Evolutionary conservation across 2,888 invertebrate species (phyloP).

Genomic region (Drosophila atripex): DNA sequence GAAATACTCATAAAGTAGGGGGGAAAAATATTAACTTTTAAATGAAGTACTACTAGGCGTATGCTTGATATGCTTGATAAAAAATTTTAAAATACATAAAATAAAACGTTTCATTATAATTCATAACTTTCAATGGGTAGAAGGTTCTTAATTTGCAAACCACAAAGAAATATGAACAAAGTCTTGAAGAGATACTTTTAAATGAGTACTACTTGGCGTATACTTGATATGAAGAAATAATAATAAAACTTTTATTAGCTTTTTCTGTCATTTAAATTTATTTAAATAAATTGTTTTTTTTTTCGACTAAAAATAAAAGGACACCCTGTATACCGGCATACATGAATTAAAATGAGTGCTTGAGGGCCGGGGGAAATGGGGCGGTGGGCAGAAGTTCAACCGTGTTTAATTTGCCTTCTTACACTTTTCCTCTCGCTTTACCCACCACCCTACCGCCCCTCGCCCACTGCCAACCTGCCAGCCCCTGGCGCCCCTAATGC

Average conservation of each 20-base stretch:
- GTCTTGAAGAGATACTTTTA: too few relatives aligned
- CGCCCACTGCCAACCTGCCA: too few relatives aligned
- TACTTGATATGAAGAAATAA: not conserved
- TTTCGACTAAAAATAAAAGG: not conserved
- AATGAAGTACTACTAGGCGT: too few relatives aligned
- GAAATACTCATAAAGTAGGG: too few relatives aligned
- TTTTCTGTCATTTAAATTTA: too few relatives aligned
- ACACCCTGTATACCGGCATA: slow-evolving; percentile 30
- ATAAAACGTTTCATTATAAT: too few relatives aligned
- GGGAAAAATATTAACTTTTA: too few relatives aligned
- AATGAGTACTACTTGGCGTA: not conserved
- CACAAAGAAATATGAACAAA: too few relatives aligned
- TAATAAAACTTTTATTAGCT: not conserved
- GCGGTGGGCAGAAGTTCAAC: slow-evolving; percentile 31
- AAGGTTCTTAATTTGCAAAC: too few relatives aligned
- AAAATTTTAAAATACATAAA: too few relatives aligned
- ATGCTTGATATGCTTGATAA: too few relatives aligned
- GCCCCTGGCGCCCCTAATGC: slow-evolving; percentile 19
- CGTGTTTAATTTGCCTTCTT: slow-evolving; percentile 47
- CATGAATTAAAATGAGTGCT: slow-evolving; percentile 38
- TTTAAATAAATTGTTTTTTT: not conserved
- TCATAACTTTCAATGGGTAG: too few relatives aligned
- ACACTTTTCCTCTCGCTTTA: slow-evolving; percentile 15
- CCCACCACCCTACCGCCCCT: not conserved
- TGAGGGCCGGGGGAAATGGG: slow-evolving; percentile 2